Conservation (phyloP, 2,888 invertebrate genomes). For the Harmothoe impar region DNA sequence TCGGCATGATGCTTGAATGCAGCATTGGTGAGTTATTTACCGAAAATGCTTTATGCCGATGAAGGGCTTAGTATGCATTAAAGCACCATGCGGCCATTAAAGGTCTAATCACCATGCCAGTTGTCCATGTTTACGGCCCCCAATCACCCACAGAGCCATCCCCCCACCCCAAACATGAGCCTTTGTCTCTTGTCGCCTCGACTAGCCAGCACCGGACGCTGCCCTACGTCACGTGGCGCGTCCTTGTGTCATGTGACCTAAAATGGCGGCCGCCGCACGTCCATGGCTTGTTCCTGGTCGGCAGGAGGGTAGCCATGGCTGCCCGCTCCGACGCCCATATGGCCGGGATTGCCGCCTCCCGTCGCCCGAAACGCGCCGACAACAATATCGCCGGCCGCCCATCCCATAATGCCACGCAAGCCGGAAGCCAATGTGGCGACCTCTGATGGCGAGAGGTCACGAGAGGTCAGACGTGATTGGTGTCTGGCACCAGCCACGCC, state of each 20-base stretch:
- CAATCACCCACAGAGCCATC: neutral
- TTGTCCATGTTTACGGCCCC: neutral
- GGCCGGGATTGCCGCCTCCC: neutral
- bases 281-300: neutral
- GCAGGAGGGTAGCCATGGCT: conserved; percentile 36
- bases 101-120: neutral
- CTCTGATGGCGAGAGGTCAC: conserved; percentile 60
- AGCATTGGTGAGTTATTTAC: too few relatives aligned
- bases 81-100: too few relatives aligned
- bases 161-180: neutral
- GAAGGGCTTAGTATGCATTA: too few relatives aligned
- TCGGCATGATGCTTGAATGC: too few relatives aligned
- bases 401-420: conserved; percentile 57
- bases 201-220: neutral
- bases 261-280: neutral
- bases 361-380: neutral
- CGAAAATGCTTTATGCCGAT: too few relatives aligned
- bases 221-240: conserved; percentile 6
- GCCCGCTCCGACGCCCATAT: neutral
- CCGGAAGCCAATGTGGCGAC: conserved; percentile 60
- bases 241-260: conserved; percentile 18
- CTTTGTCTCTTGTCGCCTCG: conserved; percentile 10
- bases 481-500: conserved; percentile 60
- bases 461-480: conserved; percentile 61
- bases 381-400: conserved; percentile 39